These are phyloP conservation scores for Zaprionus vittiger DNA, from an alignment of 1,140 invertebrate genomes.

Conservation along the genomic window DNA sequence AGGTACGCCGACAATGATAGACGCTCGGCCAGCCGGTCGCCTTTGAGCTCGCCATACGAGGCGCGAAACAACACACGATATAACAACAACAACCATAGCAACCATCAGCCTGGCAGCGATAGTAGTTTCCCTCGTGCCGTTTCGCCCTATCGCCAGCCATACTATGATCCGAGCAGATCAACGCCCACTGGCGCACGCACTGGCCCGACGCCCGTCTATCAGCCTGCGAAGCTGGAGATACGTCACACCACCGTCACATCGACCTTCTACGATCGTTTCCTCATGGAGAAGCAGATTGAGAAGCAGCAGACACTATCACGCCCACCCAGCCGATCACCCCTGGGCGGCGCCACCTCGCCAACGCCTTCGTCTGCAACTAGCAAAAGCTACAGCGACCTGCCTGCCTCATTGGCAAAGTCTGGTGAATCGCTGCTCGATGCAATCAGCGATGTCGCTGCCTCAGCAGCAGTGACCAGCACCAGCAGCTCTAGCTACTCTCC, in stretches of 20 bases:
- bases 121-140: slow-evolving; percentile 59
- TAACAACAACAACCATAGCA: slow-evolving; percentile 27
- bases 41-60: slow-evolving; percentile 73
- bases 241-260: slow-evolving; percentile 83
- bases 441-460: slow-evolving; percentile 7
- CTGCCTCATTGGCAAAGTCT: slow-evolving; percentile 27
- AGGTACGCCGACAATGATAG: slow-evolving; percentile 77
- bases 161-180: slow-evolving; percentile 55
- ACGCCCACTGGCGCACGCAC: slow-evolving; percentile 23
- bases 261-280: slow-evolving; percentile 82
- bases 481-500: slow-evolving; percentile 35
- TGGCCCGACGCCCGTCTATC: slow-evolving; percentile 61
- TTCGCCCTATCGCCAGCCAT: slow-evolving; percentile 70
- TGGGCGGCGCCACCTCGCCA: slow-evolving; percentile 55
- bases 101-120: slow-evolving; percentile 23
- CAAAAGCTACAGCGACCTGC: slow-evolving; percentile 67
- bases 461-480: slow-evolving; percentile 19
- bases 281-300: slow-evolving; percentile 80
- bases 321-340: slow-evolving; percentile 68
- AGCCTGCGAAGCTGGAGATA: slow-evolving; percentile 78
- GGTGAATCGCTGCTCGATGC: slow-evolving; percentile 8
- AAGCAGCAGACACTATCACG: slow-evolving; percentile 64
- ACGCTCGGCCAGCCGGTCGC: slow-evolving; percentile 73
- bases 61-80: slow-evolving; percentile 47
- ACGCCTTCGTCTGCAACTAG: slow-evolving; percentile 65